Percentiles rank a stretch among this genome's conserved stretches.
Conservation (phyloP, 2,797 vertebrate genomes). For the Ficedula albicollis region DNA sequence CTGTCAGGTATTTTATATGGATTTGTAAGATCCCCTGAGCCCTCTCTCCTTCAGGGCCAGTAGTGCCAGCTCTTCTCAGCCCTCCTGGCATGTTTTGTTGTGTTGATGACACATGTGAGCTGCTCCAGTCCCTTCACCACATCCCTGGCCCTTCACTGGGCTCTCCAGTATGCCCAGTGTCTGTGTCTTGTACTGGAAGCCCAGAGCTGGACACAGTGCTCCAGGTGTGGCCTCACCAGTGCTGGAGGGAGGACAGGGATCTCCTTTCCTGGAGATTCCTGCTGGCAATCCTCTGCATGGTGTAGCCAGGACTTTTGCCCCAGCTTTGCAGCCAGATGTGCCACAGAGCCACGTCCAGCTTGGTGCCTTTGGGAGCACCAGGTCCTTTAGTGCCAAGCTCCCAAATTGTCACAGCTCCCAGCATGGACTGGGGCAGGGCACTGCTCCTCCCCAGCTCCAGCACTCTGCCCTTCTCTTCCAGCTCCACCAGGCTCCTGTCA, state of each 20-base stretch:
- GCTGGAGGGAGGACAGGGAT: not conserved
- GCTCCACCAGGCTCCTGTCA: not conserved
- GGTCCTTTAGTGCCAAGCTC: not conserved
- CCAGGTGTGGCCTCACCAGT: not conserved
- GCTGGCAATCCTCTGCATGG: not conserved
- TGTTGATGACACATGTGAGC: too few relatives aligned
- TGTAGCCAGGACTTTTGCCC: rapidly evolving
- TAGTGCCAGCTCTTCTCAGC: not conserved
- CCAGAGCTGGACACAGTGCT: not conserved
- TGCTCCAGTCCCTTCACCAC: not conserved
- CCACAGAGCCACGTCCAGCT: rapidly evolving
- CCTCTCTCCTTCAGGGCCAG: not conserved
- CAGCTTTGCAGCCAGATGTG: not conserved
- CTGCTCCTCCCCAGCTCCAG: not conserved
- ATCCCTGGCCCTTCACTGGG: too few relatives aligned
- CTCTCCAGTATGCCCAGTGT: not conserved
- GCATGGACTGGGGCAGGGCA: rapidly evolving
- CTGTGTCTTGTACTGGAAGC: not conserved
- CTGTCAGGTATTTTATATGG: not conserved
- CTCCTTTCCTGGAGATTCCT: not conserved
- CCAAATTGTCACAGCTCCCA: not conserved
- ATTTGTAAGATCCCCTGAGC: rapidly evolving
- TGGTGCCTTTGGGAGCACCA: rapidly evolving
- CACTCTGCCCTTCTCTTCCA: not conserved
- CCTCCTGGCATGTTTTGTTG: too few relatives aligned